Base-by-base conservation (phyloP, 2,797 vertebrate genomes). In the Acropternis orthonyx region DNA sequence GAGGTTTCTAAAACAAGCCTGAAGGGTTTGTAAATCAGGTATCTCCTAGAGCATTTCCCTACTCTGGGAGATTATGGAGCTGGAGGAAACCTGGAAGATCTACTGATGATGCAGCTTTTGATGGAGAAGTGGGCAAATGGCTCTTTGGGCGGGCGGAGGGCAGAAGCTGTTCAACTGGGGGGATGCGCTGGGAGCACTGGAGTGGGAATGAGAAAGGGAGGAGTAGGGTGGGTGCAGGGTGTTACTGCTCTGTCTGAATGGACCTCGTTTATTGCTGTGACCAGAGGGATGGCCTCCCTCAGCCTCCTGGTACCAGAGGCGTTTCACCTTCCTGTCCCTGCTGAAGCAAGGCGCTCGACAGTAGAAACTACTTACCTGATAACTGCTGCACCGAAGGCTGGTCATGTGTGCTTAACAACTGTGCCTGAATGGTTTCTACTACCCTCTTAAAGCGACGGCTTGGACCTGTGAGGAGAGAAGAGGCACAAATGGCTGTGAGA, bases 381-480 rank as follows among this genome's bases (percentile, higher is more conserved):
- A 99, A 98, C 97, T 99, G 99, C 97, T 99, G 99, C 97, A 99
- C 98, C 23, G 98, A 98, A 13, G 99, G 99, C 98, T 99, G 99
- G 97, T 99, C 99, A 20, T 99, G 99, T 97, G 99, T 98, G 98
- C 99, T 99, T 98, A 99, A 98, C 98, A 99, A 98, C 98, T 99
- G 99, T 90, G 99, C 98, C 98, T 99, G 99, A 98, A 99, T 99
- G 69, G 99, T 99, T 98, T 99, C 99, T 97, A 99, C 99, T 96
- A 99, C 99, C 97, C 99, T 98, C 98, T 99, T 99, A 97, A 99
- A 99, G 94, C 99, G 99, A 92, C 99, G 99, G 96, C 99, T 99
- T 56, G 99, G 99, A 98, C 99, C 99, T 99, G 94, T 5, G 16
- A 88, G 96, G 88, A 95, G 85, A 95, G 72, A 94, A 79, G 27